Conservation (phyloP, 2,113 vertebrate species). For the human region DNA sequence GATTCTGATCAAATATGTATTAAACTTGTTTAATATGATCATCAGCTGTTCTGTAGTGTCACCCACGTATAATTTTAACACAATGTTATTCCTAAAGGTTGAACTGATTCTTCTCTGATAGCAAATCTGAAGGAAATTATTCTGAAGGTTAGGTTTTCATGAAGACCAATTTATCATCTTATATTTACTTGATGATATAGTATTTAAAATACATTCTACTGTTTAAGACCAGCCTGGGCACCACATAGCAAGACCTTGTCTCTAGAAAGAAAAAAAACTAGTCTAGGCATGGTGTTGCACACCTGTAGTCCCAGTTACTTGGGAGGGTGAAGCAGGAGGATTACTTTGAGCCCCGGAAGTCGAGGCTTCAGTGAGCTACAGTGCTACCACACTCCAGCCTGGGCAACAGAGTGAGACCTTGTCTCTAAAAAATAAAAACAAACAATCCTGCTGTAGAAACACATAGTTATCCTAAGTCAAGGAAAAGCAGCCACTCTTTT, state of each 20-base stretch:
- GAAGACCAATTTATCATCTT: conserved; percentile 12
- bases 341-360: no score
- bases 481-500: background rate
- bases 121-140: conserved; percentile 2
- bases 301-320: no score
- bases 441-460: background rate
- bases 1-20: conserved; percentile 37
- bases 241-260: no score
- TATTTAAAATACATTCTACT: background rate
- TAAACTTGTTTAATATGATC: conserved; percentile 45
- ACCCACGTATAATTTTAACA: conserved; percentile 20
- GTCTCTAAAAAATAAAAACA: background rate
- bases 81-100: background rate
- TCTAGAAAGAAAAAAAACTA: no score
- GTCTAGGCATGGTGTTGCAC: no score
- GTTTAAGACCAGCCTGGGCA: background rate
- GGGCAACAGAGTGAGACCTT: no score
- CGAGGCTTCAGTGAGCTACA: no score
- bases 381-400: no score
- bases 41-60: conserved; percentile 21
- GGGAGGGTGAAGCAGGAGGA: no score
- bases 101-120: conserved; percentile 49
- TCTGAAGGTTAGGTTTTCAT: background rate
- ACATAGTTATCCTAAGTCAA: background rate
- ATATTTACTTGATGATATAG: background rate